phyloP scores from a whole-genome alignment of 2,113 vertebrate genomes.

The Galbula dea region DNA sequence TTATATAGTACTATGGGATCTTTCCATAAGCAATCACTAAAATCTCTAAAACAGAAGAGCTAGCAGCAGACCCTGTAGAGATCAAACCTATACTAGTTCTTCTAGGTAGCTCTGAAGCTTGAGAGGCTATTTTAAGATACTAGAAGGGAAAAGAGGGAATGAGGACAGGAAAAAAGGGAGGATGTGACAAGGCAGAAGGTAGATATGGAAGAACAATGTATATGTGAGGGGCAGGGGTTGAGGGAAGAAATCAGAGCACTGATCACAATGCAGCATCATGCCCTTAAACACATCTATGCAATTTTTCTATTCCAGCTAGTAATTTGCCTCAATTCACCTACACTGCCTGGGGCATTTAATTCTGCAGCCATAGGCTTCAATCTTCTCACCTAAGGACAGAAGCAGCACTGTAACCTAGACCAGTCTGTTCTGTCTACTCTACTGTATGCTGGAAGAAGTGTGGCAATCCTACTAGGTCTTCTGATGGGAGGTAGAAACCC shows the following conservation, averaged over 20 bases:
- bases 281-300: background rate
- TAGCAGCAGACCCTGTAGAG: background rate
- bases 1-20: background rate
- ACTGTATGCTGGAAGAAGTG: background rate
- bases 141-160: background rate
- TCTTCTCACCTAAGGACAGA: constrained; percentile 1
- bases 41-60: background rate
- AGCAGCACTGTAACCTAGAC: background rate
- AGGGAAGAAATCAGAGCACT: background rate
- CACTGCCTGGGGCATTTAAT: background rate
- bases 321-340: constrained; percentile 12
- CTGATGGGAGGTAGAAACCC: background rate
- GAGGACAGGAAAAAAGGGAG: background rate
- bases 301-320: background rate
- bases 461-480: background rate
- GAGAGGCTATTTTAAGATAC: background rate
- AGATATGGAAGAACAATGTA: background rate
- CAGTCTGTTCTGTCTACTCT: background rate
- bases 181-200: background rate
- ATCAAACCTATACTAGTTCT: background rate
- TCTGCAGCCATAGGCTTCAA: background rate
- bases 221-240: background rate
- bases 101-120: background rate
- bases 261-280: background rate
- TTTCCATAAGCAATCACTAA: background rate